Evolutionary conservation across 1,140 invertebrate genomes (phyloP), one percentile per base, ranked within the genome.

Genomic region (Bombus huntii): DNA sequence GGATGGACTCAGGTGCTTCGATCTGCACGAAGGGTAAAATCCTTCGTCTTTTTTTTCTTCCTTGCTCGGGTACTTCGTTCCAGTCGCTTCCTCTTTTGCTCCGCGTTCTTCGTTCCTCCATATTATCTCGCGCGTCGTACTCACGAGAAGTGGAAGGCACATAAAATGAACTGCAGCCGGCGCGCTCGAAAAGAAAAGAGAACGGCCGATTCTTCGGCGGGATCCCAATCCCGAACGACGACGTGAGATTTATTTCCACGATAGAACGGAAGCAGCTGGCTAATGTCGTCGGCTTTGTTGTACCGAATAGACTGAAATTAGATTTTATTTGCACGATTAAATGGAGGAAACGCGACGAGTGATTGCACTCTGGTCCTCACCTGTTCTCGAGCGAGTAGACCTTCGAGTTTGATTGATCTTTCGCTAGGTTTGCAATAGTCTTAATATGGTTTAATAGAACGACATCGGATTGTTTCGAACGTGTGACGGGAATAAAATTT

Each of bases 211-310:
- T 80, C 42, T 39, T 80, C 81, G 62, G 34, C 59, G 28, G 53
- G 80, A 57, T 72, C 70, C 9, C 18, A 25, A 68, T 68, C 22
- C 34, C 73, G 70, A 79, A 75, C 74, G 62, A 57, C 47, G 59
- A 44, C 80, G 75, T 66, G 81, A 88, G 88, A 90, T 90, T 87
- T 89, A 89, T 89, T 80, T 87, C 76, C 78, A 47, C 62, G 77
- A 77, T 72, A 76, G 80, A 83, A 83, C 84, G 81, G 88, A 84
- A 82, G 81, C 88, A 87, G 84, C 81, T 89, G 88, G 88, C 77
- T 89, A 89, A 89, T 89, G 81, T 85, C 85, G 68, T 84, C 72
- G 88, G 75, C 88, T 89, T 83, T 87, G 88, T 88, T 88, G 82
- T 66, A 22, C 62, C 34, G 62, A 66, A 74, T 71, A 28, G 73